Percentiles rank a stretch among this genome's conserved stretches.
Evolutionary conservation across 2,113 vertebrate genomes (phyloP).

Genomic region (Dasyornis broadbenti): DNA sequence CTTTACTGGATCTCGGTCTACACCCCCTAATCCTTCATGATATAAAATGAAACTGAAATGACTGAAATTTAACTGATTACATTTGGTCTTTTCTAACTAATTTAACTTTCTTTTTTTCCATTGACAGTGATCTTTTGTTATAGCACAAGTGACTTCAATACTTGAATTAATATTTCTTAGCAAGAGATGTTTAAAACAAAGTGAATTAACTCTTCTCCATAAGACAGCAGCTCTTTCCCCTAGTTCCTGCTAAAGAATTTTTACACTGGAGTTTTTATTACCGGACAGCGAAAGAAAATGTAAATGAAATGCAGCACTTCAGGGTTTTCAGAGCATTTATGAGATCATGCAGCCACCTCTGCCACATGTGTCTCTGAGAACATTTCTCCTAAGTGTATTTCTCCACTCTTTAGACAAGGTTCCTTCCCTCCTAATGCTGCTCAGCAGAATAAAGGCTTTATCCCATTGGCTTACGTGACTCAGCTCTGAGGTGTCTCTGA

Average conservation of each 20-base stretch:
- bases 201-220: neutral
- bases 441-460: neutral
- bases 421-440: neutral
- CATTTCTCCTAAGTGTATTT: neutral
- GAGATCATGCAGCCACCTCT: neutral
- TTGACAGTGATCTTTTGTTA: neutral
- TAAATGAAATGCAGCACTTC: neutral
- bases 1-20: neutral
- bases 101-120: neutral
- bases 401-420: neutral
- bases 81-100: neutral
- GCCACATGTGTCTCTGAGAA: neutral
- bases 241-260: neutral
- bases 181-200: neutral
- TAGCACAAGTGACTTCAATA: neutral
- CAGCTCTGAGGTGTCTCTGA: neutral
- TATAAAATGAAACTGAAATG: neutral
- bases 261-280: neutral
- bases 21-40: accelerated
- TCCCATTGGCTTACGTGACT: neutral
- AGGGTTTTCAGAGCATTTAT: neutral
- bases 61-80: neutral
- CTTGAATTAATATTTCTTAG: neutral
- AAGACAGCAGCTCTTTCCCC: neutral
- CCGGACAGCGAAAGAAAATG: neutral